These are phyloP conservation scores for Ageneiosus marmoratus DNA, from an alignment of 2,113 vertebrate genomes.

Conservation along the genomic window DNA sequence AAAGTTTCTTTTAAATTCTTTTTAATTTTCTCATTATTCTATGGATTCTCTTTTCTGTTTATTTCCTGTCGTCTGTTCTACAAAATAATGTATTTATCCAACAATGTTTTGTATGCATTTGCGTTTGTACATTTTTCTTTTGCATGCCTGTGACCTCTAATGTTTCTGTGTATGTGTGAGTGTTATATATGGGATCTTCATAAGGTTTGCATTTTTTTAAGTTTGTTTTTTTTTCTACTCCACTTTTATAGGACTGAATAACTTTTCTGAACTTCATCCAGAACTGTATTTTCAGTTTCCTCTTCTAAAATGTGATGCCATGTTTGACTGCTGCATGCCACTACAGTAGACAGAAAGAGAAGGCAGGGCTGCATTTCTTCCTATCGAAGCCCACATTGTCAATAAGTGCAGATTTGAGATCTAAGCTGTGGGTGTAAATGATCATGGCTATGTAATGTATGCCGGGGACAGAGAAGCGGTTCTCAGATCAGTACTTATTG, in stretches of 20 bases:
- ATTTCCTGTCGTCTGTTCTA: slow-evolving; percentile 7
- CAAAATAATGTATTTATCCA: slow-evolving; percentile 33
- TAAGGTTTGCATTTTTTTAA: neutral
- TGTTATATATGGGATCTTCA: slow-evolving; percentile 9
- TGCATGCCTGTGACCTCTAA: slow-evolving; percentile 48
- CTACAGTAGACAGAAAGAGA: slow-evolving; percentile 31
- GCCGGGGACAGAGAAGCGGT: neutral
- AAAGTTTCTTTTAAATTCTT: slow-evolving; percentile 67
- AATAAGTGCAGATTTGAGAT: slow-evolving; percentile 34
- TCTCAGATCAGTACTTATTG: slow-evolving; percentile 44
- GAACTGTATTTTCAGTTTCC: neutral
- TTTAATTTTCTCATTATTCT: slow-evolving; percentile 37
- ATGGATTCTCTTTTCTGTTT: slow-evolving; percentile 40
- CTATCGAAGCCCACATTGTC: neutral
- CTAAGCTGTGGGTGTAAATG: neutral
- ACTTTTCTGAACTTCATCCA: neutral
- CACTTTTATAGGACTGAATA: neutral
- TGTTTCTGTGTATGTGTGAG: slow-evolving; percentile 42
- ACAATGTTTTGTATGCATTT: slow-evolving; percentile 31
- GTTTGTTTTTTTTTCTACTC: neutral
- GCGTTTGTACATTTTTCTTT: slow-evolving; percentile 50
- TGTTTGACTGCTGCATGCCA: slow-evolving; percentile 71
- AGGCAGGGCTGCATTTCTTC: neutral
- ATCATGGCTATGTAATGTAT: neutral
- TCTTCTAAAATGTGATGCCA: slow-evolving; percentile 59